phyloP scores from a whole-genome alignment of 2,797 vertebrate genomes.

The Phylloscopus collybita region DNA sequence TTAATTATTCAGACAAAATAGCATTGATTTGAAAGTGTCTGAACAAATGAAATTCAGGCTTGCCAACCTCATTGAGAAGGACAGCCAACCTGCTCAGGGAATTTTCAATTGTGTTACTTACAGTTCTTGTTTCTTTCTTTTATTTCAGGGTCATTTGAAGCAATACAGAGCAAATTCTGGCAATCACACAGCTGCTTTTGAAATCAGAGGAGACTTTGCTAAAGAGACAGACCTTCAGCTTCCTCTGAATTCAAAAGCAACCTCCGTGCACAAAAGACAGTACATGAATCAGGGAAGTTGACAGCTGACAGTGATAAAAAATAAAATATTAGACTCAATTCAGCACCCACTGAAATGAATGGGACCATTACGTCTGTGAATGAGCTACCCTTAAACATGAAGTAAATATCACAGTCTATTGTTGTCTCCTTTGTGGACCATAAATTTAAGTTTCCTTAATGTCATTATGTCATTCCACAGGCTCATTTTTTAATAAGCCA shows the following conservation, averaged over 20 bases:
- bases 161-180: background rate
- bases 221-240: background rate
- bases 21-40: slow-evolving; percentile 31
- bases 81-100: background rate
- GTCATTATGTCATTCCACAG: background rate
- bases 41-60: slow-evolving; percentile 30
- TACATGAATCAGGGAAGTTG: background rate
- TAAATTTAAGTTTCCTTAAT: background rate
- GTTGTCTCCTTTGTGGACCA: background rate
- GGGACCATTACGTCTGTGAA: background rate
- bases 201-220: slow-evolving; percentile 12
- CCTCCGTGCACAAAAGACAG: background rate
- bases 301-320: background rate
- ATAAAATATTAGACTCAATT: background rate
- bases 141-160: slow-evolving; percentile 3
- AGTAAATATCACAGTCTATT: background rate
- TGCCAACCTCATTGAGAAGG: slow-evolving; percentile 6
- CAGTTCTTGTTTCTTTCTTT: background rate
- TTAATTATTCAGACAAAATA: slow-evolving; percentile 61
- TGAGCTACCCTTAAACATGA: background rate
- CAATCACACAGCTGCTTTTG: background rate
- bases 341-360: background rate
- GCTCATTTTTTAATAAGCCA: background rate
- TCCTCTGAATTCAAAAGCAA: background rate
- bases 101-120: slow-evolving; percentile 9